Conservation (phyloP, 2,797 vertebrate genomes). For the Poecile montanus region DNA sequence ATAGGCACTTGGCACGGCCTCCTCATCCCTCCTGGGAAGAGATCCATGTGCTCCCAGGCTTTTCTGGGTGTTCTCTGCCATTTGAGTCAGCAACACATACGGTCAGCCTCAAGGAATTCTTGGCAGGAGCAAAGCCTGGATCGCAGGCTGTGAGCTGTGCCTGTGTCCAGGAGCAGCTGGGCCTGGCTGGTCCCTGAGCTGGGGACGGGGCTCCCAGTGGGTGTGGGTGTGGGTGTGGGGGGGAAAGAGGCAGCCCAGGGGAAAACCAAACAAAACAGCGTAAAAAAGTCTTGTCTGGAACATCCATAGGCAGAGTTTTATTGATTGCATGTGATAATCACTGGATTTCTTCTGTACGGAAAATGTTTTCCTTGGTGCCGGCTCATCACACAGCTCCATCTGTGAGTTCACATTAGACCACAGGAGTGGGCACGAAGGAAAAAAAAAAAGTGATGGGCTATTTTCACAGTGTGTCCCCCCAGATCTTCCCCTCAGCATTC, state of each 20-base stretch:
- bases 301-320: not conserved
- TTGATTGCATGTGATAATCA: not conserved
- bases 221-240: not conserved
- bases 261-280: not conserved
- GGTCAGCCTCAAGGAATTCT: constrained; percentile 20
- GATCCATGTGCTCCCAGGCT: not conserved
- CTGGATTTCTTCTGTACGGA: not conserved
- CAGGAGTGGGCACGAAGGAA: not conserved
- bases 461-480: not conserved
- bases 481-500: not conserved
- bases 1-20: not conserved
- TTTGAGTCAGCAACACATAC: not conserved
- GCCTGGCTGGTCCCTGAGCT: not conserved
- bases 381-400: not conserved
- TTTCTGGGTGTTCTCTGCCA: not conserved
- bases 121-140: not conserved
- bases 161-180: constrained; percentile 39
- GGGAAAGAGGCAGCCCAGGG: not conserved
- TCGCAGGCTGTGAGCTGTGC: not conserved
- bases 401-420: not conserved
- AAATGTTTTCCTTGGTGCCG: not conserved
- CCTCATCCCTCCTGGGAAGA: not conserved
- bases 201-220: not conserved
- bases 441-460: not conserved
- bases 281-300: not conserved